Base-by-base conservation (phyloP, 1,140 invertebrate genomes). In the Ceratosolen solmsi region DNA sequence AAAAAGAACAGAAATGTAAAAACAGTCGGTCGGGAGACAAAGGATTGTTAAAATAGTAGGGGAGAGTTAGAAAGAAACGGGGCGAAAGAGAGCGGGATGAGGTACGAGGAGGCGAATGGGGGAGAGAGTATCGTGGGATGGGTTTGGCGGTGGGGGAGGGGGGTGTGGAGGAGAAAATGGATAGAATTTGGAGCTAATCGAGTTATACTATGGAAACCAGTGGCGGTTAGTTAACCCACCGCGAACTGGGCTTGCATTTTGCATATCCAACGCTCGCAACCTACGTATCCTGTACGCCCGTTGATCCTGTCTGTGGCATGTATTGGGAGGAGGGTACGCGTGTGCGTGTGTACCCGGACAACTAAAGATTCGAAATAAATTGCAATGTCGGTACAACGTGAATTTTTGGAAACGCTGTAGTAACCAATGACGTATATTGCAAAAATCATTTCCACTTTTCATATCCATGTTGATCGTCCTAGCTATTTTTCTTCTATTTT, bases 161-260 rank as follows among this genome's bases (percentile, higher is more conserved):
- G 7, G 63, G 41, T 8, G 56, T 15, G 68, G 27, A 36, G 58
- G 80, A 78, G 41, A 68, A 75, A 76, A 82, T 36, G 71, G 75
- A 80, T 85, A 85, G 84, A 88, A 86, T 86, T 80, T 85, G 84
- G 82, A 84, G 83, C 87, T 89, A 89, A 90, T 90, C 87, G 88
- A 90, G 87, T 90, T 89, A 90, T 86, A 87, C 82, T 87, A 88
- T 89, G 86, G 87, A 90, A 90, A 89, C 89, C 89, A 87, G 86
- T 84, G 87, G 86, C 73, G 88, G 89, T 89, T 88, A 88, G 87
- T 86, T 86, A 87, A 85, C 85, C 87, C 86, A 87, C 85, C 87
- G 83, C 86, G 82, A 86, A 82, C 83, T 77, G 82, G 82, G 82
- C 85, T 87, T 87, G 84, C 84, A 85, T 88, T 86, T 85, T 85